Percentiles rank a stretch among this genome's conserved stretches.
These are phyloP conservation scores for Aphyosemion australe DNA, from an alignment of 2,113 vertebrate genomes.

Conservation along the genomic window DNA sequence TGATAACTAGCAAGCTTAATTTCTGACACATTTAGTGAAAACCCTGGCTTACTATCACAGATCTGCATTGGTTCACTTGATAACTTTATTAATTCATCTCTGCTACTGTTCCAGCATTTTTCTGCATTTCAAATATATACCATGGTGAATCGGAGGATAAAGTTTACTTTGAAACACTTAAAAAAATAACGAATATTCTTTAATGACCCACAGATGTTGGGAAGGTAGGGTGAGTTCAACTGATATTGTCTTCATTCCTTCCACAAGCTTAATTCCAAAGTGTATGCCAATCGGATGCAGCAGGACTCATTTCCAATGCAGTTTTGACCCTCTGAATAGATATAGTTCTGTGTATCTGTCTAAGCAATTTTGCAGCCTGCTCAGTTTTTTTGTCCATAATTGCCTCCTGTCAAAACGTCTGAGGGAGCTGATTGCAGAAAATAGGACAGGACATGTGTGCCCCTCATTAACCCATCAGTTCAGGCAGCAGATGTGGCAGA, in stretches of 20 bases:
- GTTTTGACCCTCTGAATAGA: conserved; percentile 61
- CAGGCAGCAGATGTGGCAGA: conserved; percentile 73
- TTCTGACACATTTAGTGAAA: conserved; percentile 65
- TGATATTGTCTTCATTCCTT: conserved; percentile 26
- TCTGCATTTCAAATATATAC: no score
- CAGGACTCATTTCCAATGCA: conserved; percentile 45
- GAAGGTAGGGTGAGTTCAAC: conserved; percentile 8
- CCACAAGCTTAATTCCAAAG: conserved; percentile 54
- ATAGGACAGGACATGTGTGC: conserved; percentile 72
- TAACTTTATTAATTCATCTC: no score
- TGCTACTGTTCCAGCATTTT: no score
- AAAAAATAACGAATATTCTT: conserved; percentile 5
- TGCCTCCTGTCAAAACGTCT: conserved; percentile 79
- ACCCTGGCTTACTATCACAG: no score
- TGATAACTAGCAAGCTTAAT: conserved; percentile 48
- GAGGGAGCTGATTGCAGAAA: conserved; percentile 77
- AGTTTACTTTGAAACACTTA: neutral
- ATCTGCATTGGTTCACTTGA: no score
- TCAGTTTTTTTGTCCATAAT: conserved; percentile 72
- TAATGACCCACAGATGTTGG: conserved; percentile 7
- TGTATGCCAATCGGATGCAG: conserved; percentile 51
- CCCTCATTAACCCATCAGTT: conserved; percentile 77
- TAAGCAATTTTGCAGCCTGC: conserved; percentile 63
- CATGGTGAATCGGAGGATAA: conserved; percentile 1
- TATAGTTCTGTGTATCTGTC: conserved; percentile 59